Evolutionary conservation across 2,888 invertebrate genomes (phyloP), one percentile per base, ranked within the genome.

Genomic region (Portevinia maculata): DNA sequence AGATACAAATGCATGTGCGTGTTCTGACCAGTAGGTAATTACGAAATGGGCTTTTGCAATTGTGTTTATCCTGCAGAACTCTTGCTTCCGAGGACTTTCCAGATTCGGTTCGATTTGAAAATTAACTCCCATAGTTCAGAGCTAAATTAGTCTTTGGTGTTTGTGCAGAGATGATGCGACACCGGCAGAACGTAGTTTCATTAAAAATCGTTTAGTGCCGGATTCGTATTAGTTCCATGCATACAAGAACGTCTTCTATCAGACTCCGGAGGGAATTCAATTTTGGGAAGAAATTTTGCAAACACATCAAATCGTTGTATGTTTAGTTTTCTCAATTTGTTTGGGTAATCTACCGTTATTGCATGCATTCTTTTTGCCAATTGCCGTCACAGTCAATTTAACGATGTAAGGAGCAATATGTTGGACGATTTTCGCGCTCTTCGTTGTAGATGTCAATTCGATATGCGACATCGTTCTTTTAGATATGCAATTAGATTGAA

Each of bases 21-120:
- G 73, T 65, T 48, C 78, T 67, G 60, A 34, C 76, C 71, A 78
- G 60, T 67, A 67, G 83, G 62, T 78, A 83, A 83, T 78, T 83
- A 83, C 78, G 78, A 53, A 83, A 78, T 67, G 64, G 65, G 73
- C 76, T 67, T 81, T 83, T 71, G 67, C 60, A 73, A 83, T 83
- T 76, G 65, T 75, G 60, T 60, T 76, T 76, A 83, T 83, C 65
- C 71, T 57, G 59, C 3, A 30, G 30, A 46, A 60, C 6, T 59
- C 13, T 28, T 9, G 28, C 53, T 53, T 11, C 46, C 21, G 48
- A 60, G 75, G 60, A 67, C 70, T 59, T 19, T 69, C 44, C 53
- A 70, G 53, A 59, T 79, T 79, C 48, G 62, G 67, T 44, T 19
- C 46, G 60, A 79, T 74, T 79, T 67, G 37, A 62, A 79, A 79